Percentiles rank a stretch among this genome's conserved stretches.
Conservation (phyloP, 2,797 vertebrate species). For the Scolopax bukidnonensis region DNA sequence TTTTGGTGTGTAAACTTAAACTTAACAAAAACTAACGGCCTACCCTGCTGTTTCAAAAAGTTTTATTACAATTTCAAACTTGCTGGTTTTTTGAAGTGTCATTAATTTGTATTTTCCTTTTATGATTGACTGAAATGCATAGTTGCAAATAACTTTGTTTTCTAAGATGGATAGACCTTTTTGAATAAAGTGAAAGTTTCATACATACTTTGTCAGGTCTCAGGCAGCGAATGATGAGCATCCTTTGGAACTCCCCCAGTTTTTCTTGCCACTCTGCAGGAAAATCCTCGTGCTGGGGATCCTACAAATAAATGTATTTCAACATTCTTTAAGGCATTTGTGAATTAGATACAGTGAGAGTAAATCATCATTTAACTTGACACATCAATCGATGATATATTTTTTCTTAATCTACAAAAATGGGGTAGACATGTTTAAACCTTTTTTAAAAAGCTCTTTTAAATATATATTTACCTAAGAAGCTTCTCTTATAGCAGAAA, state of each 20-base stretch:
- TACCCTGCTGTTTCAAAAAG: background rate
- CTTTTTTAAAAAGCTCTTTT: background rate
- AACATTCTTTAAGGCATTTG: background rate
- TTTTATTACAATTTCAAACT: background rate
- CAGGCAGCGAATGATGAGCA: constrained; percentile 87
- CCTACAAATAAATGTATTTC: constrained; percentile 67
- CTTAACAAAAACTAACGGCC: background rate
- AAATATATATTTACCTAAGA: background rate
- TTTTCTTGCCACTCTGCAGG: constrained; percentile 83
- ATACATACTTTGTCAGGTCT: constrained; percentile 86
- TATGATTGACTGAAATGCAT: background rate
- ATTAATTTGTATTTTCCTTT: background rate
- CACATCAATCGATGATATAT: background rate
- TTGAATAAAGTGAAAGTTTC: background rate
- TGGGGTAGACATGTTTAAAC: background rate
- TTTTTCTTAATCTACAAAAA: background rate
- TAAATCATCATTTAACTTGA: background rate
- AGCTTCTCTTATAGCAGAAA: background rate
- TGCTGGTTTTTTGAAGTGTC: rapidly evolving
- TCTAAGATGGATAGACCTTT: background rate
- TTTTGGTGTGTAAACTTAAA: background rate
- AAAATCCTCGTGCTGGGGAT: constrained; percentile 82
- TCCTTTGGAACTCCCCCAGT: constrained; percentile 83
- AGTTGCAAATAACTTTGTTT: background rate
- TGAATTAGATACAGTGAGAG: background rate